Evolutionary conservation across 2,113 vertebrate genomes (phyloP).

Genomic region (Otus sunia): DNA sequence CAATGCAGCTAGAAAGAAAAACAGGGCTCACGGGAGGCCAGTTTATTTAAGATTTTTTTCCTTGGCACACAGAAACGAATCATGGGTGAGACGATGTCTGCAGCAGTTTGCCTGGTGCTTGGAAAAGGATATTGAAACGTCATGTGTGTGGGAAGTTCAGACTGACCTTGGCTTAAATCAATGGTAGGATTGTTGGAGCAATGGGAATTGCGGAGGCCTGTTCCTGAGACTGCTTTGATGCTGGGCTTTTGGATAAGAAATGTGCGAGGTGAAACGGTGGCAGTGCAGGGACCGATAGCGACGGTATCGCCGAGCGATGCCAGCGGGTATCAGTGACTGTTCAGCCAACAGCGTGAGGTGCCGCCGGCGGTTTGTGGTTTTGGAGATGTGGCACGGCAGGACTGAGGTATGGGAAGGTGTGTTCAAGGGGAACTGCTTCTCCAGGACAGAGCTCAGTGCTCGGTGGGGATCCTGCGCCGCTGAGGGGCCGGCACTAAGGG

Average conservation of each 20-base stretch:
- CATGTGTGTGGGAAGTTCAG: accelerated
- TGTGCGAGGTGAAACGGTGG: background rate
- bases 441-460: background rate
- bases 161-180: background rate
- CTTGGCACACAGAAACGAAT: background rate
- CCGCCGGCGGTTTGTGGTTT: background rate
- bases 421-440: background rate
- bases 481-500: background rate
- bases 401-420: background rate
- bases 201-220: accelerated
- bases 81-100: background rate
- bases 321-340: background rate
- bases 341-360: background rate
- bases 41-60: background rate
- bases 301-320: accelerated
- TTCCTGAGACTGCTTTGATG: background rate
- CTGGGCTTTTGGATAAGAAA: background rate
- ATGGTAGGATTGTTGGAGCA: background rate
- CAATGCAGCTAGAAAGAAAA: background rate
- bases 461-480: background rate
- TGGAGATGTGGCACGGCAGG: background rate
- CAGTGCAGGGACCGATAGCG: background rate
- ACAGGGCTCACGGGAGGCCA: accelerated
- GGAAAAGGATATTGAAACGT: accelerated
- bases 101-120: background rate